Base-by-base conservation (phyloP, 2,888 invertebrate genomes). In the Oxycera nigricornis region DNA sequence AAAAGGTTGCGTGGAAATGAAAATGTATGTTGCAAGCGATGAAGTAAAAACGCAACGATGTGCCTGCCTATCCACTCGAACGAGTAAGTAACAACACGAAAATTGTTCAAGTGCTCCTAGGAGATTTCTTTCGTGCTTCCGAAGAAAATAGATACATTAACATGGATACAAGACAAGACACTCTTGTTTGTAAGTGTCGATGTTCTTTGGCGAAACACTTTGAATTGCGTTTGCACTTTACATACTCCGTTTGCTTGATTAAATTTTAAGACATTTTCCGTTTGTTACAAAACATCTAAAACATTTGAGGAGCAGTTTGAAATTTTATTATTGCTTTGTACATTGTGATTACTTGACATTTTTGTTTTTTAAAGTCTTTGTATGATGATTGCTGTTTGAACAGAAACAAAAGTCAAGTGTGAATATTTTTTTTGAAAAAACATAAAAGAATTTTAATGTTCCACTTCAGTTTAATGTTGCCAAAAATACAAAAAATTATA, bases 31-130 rank as follows among this genome's bases (percentile, higher is more conserved):
- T 20, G 31, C 20, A 52, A n/a, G 31, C 52, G 52, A 70, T 31
- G 22, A 70, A 24, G n/a, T n/a, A n/a, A 14, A 22, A 20, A 35
- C 68, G 68, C 24, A 30, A 68, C 50, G n/a, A 70, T 52, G n/a
- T 26, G 22, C 31, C 24, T 70, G 17, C 70, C 31, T 30, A 6
- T 22, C 39, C 14, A 65, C 11, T 17, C 39, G 41, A 65, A 65
- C n/a, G 41, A 41, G 41, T 9, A 65, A 65, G 41, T 30, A 65
- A 65, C 65, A 65, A 65, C 65, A 65, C 24, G 65, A 65, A 65
- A 65, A 65, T 65, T 65, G 65, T 20, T 65, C 65, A 65, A 65
- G 65, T 65, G 41, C 65, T 65, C 30, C 35, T 4, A 65, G 65
- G 39, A 24, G 41, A 65, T 41, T 41, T 65, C 30, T 22, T 35